Percentiles rank a stretch among this genome's conserved stretches.
Evolutionary conservation across 2,797 vertebrate species (phyloP).

Genomic region (Rachycentron canadum): DNA sequence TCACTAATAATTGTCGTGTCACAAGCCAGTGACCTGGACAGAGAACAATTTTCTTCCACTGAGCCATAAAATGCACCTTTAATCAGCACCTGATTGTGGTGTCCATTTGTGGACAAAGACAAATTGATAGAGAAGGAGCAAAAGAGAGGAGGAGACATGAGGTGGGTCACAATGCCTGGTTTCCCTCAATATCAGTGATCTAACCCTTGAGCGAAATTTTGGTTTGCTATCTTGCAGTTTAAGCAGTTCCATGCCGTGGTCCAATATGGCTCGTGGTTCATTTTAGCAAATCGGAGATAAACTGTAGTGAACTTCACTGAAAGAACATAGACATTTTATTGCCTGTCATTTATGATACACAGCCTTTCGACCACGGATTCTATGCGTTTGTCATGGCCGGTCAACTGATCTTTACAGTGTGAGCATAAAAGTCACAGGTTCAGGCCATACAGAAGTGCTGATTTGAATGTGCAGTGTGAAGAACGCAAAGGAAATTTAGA

Average conservation of each 20-base stretch:
- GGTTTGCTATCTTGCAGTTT: neutral
- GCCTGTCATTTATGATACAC: neutral
- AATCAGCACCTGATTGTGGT: slow-evolving; percentile 35
- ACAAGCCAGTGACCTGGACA: slow-evolving; percentile 39
- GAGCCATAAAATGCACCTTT: slow-evolving; percentile 49
- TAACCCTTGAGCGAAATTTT: neutral
- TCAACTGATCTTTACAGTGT: neutral
- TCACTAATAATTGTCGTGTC: slow-evolving; percentile 44
- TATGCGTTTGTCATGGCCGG: neutral
- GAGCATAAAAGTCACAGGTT: neutral
- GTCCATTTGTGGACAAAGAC: slow-evolving; percentile 25
- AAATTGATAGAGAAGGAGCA: neutral
- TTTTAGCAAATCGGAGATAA: slow-evolving; percentile 8
- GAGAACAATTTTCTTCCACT: slow-evolving; percentile 33
- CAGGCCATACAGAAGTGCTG: neutral
- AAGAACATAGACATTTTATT: neutral
- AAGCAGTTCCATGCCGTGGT: neutral
- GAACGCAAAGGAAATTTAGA: neutral
- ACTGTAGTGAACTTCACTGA: neutral
- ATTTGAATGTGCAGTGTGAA: neutral
- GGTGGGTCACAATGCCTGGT: neutral
- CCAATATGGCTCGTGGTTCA: slow-evolving; percentile 12
- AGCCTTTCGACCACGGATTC: neutral
- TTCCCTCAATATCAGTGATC: neutral
- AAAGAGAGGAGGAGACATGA: neutral